Evolutionary conservation across 2,888 invertebrate species (phyloP).

Genomic region (Pycnomerus fuliginosus): DNA sequence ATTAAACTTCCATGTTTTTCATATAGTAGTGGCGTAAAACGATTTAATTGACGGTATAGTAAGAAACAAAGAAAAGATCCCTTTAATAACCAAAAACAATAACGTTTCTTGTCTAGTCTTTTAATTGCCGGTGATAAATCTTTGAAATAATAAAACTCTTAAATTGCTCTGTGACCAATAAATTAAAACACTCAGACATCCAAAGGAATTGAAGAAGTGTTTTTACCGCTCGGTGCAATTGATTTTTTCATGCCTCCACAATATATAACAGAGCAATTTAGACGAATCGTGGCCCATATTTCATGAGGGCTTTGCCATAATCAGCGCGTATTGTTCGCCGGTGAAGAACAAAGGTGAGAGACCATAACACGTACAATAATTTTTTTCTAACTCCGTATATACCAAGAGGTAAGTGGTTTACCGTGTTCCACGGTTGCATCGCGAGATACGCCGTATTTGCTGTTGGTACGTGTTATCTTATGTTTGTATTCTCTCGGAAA

Average conservation of each 20-base stretch:
- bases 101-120: conserved; percentile 19
- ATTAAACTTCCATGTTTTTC: conserved; percentile 18
- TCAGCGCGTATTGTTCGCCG: conserved; percentile 19
- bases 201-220: conserved; percentile 4
- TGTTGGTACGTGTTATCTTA: conserved; percentile 24
- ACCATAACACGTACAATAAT: conserved; percentile 25
- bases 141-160: conserved; percentile 19
- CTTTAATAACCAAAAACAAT: conserved; percentile 20
- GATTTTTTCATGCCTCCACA: conserved; percentile 14
- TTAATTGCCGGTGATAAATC: conserved; percentile 24
- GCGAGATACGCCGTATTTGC: conserved; percentile 28
- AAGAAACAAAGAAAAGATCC: conserved; percentile 5
- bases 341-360: conserved; percentile 27
- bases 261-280: conserved; percentile 7
- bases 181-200: conserved; percentile 14
- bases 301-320: conserved; percentile 11
- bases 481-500: conserved; percentile 10
- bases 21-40: conserved; percentile 5
- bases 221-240: conserved; percentile 10
- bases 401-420: conserved; percentile 28
- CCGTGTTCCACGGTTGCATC: conserved; percentile 29
- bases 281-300: conserved; percentile 20
- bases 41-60: conserved; percentile 13
- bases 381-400: conserved; percentile 22
- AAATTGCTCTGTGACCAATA: conserved; percentile 17